Evolutionary conservation across 2,888 invertebrate species (phyloP).

Genomic region (Drosophila niveifrons): DNA sequence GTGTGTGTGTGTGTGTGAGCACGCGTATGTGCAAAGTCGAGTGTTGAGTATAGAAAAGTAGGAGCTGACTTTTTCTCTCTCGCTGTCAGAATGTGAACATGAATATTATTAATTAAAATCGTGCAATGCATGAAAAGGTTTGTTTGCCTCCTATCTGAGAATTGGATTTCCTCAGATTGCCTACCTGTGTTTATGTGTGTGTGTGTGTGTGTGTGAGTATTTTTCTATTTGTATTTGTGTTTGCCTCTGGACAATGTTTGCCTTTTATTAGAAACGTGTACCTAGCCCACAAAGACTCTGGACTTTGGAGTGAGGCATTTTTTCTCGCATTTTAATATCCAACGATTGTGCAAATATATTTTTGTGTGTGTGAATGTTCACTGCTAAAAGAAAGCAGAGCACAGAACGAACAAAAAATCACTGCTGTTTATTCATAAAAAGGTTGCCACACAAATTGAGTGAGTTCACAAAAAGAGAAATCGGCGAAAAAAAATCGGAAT

Average conservation of each 20-base stretch:
- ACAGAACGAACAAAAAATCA: slow-evolving; percentile 7
- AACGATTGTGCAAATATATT: not conserved
- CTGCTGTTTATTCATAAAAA: slow-evolving; percentile 10
- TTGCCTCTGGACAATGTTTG: slow-evolving; percentile 70
- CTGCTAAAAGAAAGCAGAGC: not conserved
- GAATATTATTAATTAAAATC: slow-evolving; percentile 82
- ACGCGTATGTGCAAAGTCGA: slow-evolving; percentile 4
- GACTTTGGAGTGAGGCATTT: slow-evolving; percentile 20
- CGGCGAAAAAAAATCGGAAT: not conserved
- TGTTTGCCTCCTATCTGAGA: slow-evolving; percentile 52
- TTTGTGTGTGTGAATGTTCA: not conserved
- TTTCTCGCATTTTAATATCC: slow-evolving; percentile 33
- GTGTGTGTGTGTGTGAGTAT: slow-evolving; percentile 22
- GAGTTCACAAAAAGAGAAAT: not conserved
- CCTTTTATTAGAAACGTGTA: slow-evolving; percentile 71
- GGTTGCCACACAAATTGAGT: not conserved
- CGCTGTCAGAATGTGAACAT: slow-evolving; percentile 33
- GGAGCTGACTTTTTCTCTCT: not conserved
- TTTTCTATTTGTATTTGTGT: slow-evolving; percentile 55
- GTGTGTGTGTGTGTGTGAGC: slow-evolving; percentile 11
- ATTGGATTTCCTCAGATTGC: slow-evolving; percentile 44
- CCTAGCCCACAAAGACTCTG: slow-evolving; percentile 18
- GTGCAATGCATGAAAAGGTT: slow-evolving; percentile 77
- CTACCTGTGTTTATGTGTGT: slow-evolving; percentile 8
- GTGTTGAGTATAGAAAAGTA: slow-evolving; percentile 24